Evolutionary conservation across 2,797 vertebrate species (phyloP).

Genomic region (Xenops minutus): DNA sequence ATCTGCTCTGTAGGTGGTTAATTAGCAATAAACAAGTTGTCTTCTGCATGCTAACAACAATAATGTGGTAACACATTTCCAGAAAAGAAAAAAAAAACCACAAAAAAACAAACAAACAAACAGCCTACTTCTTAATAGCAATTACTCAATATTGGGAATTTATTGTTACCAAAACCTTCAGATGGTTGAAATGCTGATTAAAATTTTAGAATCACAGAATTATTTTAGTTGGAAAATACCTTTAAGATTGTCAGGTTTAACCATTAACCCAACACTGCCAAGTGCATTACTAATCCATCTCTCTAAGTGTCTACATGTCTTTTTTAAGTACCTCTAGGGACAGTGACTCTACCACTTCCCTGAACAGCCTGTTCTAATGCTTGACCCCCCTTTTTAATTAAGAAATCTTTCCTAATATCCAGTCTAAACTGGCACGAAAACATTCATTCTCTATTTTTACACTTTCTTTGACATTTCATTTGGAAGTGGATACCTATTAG

Average conservation of each 20-base stretch:
- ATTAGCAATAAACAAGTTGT: constrained; percentile 25
- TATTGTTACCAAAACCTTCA: not conserved
- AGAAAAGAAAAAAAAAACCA: not conserved
- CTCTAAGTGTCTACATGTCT: not conserved
- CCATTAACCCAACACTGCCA: not conserved
- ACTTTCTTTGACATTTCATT: not conserved
- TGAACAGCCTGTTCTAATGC: not conserved
- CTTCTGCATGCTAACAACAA: not conserved
- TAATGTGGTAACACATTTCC: not conserved
- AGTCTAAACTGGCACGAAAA: not conserved
- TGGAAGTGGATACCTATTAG: not conserved
- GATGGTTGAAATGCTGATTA: not conserved
- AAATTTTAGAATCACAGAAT: not conserved
- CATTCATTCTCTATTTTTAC: not conserved
- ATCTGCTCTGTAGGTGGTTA: constrained; percentile 17
- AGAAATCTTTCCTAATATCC: not conserved
- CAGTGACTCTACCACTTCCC: not conserved
- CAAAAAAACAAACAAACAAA: too few species aligned
- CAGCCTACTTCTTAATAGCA: not conserved
- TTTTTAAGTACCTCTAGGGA: not conserved
- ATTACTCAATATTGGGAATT: not conserved
- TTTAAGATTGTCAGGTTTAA: not conserved
- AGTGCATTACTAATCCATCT: not conserved
- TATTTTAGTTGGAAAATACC: not conserved
- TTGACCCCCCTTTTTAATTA: not conserved